Base-by-base conservation (phyloP, 2,797 vertebrate genomes). In the Diplodus sargus region DNA sequence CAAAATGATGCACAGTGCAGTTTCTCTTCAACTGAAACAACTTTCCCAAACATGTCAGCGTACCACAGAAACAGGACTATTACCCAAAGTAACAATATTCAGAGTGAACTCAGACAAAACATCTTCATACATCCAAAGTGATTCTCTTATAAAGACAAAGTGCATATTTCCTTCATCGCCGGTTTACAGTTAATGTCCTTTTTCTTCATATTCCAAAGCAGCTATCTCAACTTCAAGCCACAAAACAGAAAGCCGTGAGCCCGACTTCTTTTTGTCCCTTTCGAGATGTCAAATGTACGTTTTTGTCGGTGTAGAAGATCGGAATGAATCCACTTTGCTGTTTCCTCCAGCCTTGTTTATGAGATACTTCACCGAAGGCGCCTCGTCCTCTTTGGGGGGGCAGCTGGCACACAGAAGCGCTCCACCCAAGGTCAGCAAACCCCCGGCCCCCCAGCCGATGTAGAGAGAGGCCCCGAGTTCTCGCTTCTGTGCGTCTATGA, bases 381-480 rank as follows among this genome's bases (percentile, higher is more conserved):
- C 10, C 1, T 68, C 13, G 1, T 93, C 83, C 1, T 90, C 76
- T 15, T 83, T 83, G 4, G 22, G 66, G 45, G 89, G 91, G n/a
- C 92, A 95, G 71, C 23, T 89, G 75, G 81, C 48, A 13, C 92
- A 95, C n/a, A 94, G 87, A 10, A 95, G 86, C 0, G 45, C 95
- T 3, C 98, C 97, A 0, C 97, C 97, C 0, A 98, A 58, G 49
- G 97, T 2, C 73, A 98, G 89, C 52, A 98, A 92, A 0, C 78
- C 93, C 0, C 95, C 91, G 1, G 96, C 93, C 0, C 95, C 97
- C 97, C 97, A 99, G 78, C 97, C 97, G 1, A 99, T 91, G 76
- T 97, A 99, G 22, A 99, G 93, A 0, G 97, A 95, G 0, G 96
- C 93, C 0, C 98, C 97, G 6, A 99, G 84, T 86, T 98, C 97